Base-by-base conservation (phyloP, 2,888 invertebrate species). In the Dicycla oo region DNA sequence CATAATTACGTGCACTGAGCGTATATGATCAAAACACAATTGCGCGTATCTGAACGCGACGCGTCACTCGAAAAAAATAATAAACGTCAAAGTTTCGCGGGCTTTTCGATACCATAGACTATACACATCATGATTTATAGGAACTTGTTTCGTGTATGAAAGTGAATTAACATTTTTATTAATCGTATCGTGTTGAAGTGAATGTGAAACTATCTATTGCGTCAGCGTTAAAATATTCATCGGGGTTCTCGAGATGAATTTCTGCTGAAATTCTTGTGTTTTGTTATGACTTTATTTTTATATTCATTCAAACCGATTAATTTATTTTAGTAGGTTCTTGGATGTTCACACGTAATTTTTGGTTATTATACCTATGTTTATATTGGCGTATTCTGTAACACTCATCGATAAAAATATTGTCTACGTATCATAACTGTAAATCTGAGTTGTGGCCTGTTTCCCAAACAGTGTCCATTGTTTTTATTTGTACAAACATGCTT, bases 181-280 rank as follows among this genome's bases (percentile, higher is more conserved):
- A 73, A 87, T 86, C 88, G 89, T 91, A 88, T 86, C 89, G 92
- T 91, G 93, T 90, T 93, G 92, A 93, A 94, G 95, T 95, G 94
- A 93, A 94, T 92, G 94, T 95, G 94, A 93, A 94, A 94, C 88
- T 88, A 86, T 56, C 73, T 88, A 89, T 95, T 95, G 91, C 93
- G 92, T 93, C 95, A 95, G 82, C 81, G 81, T 84, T 85, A 89
- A 90, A 73, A 71, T 90, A 91, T 86, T 89, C 89, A 88, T 88
- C 82, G 78, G 86, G 89, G 88, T 87, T 89, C 87, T 88, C 85
- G 75, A 83, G 86, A 91, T 90, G 90, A 89, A 87, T 90, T 90
- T 91, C 88, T 80, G 74, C 84, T 83, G 82, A 86, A n/a, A 86
- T 87, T 80, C 81, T 79, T 86, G 84, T 88, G 86, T 80, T 80